Evolutionary conservation across 2,888 invertebrate genomes (phyloP), one percentile per base, ranked within the genome.

Genomic region (Philopedon plagiatum): DNA sequence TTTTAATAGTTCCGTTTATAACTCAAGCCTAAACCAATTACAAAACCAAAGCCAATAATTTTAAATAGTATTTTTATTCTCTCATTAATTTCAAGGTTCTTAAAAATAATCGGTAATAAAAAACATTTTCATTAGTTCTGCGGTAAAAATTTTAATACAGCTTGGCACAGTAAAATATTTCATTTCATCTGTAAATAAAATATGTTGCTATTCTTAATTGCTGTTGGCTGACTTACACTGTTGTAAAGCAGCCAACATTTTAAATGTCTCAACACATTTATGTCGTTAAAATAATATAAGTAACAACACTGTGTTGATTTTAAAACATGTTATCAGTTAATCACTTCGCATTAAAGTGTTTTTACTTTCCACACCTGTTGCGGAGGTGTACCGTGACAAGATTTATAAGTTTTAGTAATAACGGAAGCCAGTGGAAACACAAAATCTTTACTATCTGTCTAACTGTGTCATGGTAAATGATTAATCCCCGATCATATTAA

Each of bases 201-300:
- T 61, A 41, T 46, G 29, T 61, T 41, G 23, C 46, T 29, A 44
- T 32, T 46, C 46, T 46, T 61, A 61, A 61, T 61, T 61, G 61
- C 39, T 32, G 61, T 61, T 61, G 61, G 61, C 61, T 29, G 44
- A 32, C 58, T 41, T 21, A 26, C 46, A 46, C 8, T 61, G 61
- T 46, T 61, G 41, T 61, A 15, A 61, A 29, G 23, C 29, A 46
- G 29, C 44, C 44, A 46, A 61, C 19, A 44, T 61, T 61, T 61
- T 46, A 44, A 61, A 61, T 46, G 65, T 56, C 37, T 56, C 65
- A 29, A 57, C 44, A 26, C 56, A 65, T 65, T 41, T 65, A 58
- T 32, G 49, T 49, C 37, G 58, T 23, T 32, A 34, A 66, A 34
- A 58, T 49, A 66, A 37, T 32, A 46, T 34, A 57, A 54, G 51